Base-by-base conservation (phyloP, 2,113 vertebrate genomes). In the Meriones unguiculatus region DNA sequence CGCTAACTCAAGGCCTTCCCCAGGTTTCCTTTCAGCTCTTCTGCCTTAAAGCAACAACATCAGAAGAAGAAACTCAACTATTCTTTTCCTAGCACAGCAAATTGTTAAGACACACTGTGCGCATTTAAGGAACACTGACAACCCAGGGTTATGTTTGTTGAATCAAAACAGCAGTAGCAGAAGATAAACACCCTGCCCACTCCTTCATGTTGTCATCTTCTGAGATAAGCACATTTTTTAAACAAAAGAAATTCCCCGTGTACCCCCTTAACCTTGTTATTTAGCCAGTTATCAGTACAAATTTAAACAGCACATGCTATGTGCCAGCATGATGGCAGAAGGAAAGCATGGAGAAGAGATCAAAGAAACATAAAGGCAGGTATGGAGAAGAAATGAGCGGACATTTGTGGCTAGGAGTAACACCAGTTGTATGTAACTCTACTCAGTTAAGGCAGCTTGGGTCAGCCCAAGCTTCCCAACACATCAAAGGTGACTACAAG, bases 71-170 rank as follows among this genome's bases (percentile, higher is more conserved):
- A 46, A 25, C 41, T 65, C 32, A 22, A 46, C 46, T 46, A 46
- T 46, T 46, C 46, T 46, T 46, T 46, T 87, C n/a, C 70, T 65
- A 25, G 18, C 30, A 20, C 46, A n/a, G 24, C 41, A 80, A 90
- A 59, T 14, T 85, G 46, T 22, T 46, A 78, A 65, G 18, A 65
- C 11, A 70, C 22, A 59, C 72, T 17, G 88, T 67, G 52, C 64
- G 69, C 54, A 65, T 86, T 86, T 85, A 64, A 86, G 41, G 67
- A 70, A 70, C 67, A 64, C 38, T 92, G 72, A 90, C 65, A 86
- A 95, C 57, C n/a, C 54, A 77, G 59, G 76, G 5, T 76, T 95
- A 76, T 59, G 62, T 69, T 82, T 87, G 38, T 76, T 90, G 91
- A 50, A 87, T 76, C 32, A 82, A 86, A 96, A 73, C 50, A 82